A percentile compares a stretch with the other conserved stretches of the same genome.
These are phyloP conservation scores for Scaptomyza caliginosa DNA, from an alignment of 2,888 invertebrate genomes.

Conservation along the genomic window DNA sequence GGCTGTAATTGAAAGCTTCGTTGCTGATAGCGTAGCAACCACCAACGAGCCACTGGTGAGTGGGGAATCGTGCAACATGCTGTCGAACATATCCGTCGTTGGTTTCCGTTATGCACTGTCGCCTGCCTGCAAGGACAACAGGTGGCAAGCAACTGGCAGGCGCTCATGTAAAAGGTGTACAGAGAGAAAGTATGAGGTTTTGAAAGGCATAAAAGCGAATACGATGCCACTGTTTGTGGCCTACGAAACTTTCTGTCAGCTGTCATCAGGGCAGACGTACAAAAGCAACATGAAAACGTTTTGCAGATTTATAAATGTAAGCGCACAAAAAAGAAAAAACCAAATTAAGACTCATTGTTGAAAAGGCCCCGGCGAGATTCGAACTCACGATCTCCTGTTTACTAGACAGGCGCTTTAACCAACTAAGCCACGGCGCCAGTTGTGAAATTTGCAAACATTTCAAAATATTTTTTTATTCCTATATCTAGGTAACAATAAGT, in stretches of 20 bases:
- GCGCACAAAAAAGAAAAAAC: background rate
- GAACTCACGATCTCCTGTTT: constrained; percentile 91
- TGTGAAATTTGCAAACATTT: background rate
- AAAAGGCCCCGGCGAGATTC: constrained; percentile 85
- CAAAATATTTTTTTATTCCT: constrained; percentile 1
- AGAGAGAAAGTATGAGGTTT: constrained; percentile 1
- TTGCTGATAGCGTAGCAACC: constrained; percentile 8
- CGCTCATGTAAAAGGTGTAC: background rate
- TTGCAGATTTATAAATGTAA: background rate
- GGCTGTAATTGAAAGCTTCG: constrained; percentile 37
- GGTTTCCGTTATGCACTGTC: constrained; percentile 65
- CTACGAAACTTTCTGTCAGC: constrained; percentile 75
- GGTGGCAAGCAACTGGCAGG: constrained; percentile 72
- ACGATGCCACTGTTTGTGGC: constrained; percentile 56
- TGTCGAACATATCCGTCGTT: constrained; percentile 79
- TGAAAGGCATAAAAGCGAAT: constrained; percentile 31
- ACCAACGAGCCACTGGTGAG: constrained; percentile 13
- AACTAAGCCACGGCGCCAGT: constrained; percentile 84
- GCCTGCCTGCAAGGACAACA: constrained; percentile 68
- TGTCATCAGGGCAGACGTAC: constrained; percentile 67
- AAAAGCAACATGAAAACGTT: constrained; percentile 52
- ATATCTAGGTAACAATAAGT: background rate
- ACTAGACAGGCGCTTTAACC: constrained; percentile 87
- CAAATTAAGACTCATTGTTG: background rate
- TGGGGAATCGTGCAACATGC: constrained; percentile 70